Conservation (phyloP, 2,797 vertebrate genomes). For the Amniataba percoides region DNA sequence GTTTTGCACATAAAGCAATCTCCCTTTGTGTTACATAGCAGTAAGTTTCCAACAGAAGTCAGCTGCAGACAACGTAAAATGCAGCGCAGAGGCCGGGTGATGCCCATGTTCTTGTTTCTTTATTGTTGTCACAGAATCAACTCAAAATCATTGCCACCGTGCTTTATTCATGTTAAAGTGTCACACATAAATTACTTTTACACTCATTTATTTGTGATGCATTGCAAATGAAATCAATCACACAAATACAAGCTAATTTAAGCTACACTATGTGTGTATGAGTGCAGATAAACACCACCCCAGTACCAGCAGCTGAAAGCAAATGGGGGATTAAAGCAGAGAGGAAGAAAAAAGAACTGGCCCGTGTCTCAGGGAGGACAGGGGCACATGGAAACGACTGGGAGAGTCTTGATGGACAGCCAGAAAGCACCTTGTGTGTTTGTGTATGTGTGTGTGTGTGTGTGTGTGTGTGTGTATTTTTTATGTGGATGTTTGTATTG, state of each 20-base stretch:
- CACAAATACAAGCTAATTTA: conserved; percentile 32
- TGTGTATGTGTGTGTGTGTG: neutral
- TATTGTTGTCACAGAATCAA: conserved; percentile 4
- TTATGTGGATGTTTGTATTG: neutral
- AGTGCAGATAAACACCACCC: conserved; percentile 52
- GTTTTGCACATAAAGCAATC: neutral
- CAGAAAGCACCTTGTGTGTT: conserved; percentile 16
- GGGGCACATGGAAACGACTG: conserved; percentile 44
- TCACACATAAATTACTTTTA: conserved; percentile 16
- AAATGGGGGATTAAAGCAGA: conserved; percentile 61
- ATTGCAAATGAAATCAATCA: conserved; percentile 48
- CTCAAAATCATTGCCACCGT: neutral
- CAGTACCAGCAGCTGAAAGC: conserved; percentile 50
- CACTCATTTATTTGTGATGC: conserved; percentile 13
- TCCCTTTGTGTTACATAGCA: neutral
- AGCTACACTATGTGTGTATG: conserved; percentile 34
- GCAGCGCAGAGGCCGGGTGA: neutral
- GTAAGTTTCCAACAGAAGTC: neutral
- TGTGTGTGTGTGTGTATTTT: neutral
- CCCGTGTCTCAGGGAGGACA: conserved; percentile 46
- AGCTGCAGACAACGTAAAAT: neutral
- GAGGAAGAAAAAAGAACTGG: conserved; percentile 46
- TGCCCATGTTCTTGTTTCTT: neutral
- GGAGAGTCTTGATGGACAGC: conserved; percentile 56
- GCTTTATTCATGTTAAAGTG: conserved; percentile 4